Conservation (phyloP, 2,888 invertebrate genomes). For the Meloe dianella region DNA sequence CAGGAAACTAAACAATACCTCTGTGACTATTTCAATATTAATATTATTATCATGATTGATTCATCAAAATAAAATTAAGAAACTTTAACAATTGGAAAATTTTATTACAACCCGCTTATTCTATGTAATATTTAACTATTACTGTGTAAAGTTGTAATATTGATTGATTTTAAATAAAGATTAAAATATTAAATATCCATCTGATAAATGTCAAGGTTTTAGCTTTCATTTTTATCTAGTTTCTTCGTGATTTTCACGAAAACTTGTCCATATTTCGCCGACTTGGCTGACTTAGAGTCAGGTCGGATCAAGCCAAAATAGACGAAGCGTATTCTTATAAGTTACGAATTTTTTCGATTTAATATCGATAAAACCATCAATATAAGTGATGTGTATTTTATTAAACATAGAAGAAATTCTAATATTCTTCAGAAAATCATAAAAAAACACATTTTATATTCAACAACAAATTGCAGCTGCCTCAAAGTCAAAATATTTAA, state of each 20-base stretch:
- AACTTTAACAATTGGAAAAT: neutral
- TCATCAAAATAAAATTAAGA: neutral
- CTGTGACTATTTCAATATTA: neutral
- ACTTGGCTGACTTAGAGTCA: neutral
- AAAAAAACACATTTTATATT: too few relatives aligned
- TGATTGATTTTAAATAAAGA: neutral
- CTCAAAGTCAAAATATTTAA: constrained; percentile 9
- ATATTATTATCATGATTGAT: neutral
- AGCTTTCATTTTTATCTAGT: neutral
- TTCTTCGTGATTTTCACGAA: neutral
- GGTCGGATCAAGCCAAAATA: neutral
- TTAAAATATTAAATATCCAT: neutral
- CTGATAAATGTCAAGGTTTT: neutral
- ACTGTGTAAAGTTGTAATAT: neutral
- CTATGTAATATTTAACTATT: too few relatives aligned
- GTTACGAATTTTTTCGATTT: neutral
- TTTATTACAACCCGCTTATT: neutral
- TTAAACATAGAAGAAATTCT: neutral
- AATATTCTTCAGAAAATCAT: too few relatives aligned
- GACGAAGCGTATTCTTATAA: neutral
- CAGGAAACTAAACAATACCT: constrained; percentile 19
- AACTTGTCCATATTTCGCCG: too few relatives aligned
- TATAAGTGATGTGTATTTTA: too few relatives aligned
- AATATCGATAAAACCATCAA: neutral
- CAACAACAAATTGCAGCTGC: constrained; percentile 7